Base-by-base conservation (phyloP, 2,113 vertebrate species). In the Xiphias gladius region DNA sequence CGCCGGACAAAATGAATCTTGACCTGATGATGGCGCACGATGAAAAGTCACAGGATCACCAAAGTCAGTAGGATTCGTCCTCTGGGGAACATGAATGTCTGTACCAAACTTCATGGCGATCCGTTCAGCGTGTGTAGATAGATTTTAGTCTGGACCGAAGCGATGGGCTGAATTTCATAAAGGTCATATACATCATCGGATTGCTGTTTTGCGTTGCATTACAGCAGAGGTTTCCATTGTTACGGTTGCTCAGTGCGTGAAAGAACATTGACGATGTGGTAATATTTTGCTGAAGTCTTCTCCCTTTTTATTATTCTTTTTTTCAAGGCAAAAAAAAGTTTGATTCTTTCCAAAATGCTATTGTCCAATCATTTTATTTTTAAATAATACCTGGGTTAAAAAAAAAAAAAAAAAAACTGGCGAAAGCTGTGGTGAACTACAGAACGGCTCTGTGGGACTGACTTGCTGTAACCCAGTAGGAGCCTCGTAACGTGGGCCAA, bases 391-490 rank as follows among this genome's bases (percentile, higher is more conserved):
- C 78, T 80, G 75, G 59, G 9, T 61, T 76, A 2, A 69, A 65
- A 54, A 55, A 61, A 11, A 32, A 55, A 66, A 2, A 69, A 65
- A 54, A 55, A 61, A 11, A 32, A 48, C 58, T 73, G 74, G 54
- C 82, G 20, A 43, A 11, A 11, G 39, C 28, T 35, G 75, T 10
- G 67, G 17, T 84, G 85, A 84, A 84, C 88, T 86, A 10, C 32
- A 73, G 69, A 59, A 30, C 69, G 3, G 43, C 86, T 76, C 88
- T 57, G 81, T 65, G 90, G 82, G 85, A 89, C 75, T 39, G 68
- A 55, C 85, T 77, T 64, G 80, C 85, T 41, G 84, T 76, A 77
- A 88, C 73, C 67, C 88, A 89, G 88, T 75, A 79, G 69, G 73
- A 84, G 73, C 75, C 55, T 75, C 72, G 6, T 54, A 14, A 50